These are phyloP conservation scores for Saxidomus purpurata DNA, from an alignment of 1,140 invertebrate genomes.

Conservation along the genomic window DNA sequence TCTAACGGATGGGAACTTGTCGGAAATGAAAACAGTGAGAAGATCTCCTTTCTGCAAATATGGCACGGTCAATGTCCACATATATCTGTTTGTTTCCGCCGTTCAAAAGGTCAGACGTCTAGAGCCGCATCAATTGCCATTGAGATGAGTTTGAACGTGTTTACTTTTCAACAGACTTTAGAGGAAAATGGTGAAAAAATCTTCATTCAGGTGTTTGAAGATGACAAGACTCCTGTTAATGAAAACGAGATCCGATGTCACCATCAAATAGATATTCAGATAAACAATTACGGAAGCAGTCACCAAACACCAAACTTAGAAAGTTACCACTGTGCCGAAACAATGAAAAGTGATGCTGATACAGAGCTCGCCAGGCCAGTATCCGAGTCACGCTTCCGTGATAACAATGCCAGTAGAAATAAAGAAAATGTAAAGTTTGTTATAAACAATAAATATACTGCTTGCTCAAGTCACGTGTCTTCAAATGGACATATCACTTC, in stretches of 20 bases:
- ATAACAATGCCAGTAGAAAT: background rate
- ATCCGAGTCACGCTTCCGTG: background rate
- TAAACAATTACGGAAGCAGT: constrained; percentile 18
- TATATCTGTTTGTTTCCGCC: constrained; percentile 71
- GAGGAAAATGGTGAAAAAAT: constrained; percentile 72
- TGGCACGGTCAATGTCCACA: constrained; percentile 81
- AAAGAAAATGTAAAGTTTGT: background rate
- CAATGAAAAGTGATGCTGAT: background rate
- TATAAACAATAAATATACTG: background rate
- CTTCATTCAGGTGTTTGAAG: constrained; percentile 68
- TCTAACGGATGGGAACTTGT: constrained; percentile 74
- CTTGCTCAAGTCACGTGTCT: background rate
- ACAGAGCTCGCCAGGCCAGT: background rate
- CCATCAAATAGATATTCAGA: constrained; percentile 42
- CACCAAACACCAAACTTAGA: background rate
- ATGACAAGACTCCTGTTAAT: background rate
- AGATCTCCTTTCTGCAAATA: constrained; percentile 71
- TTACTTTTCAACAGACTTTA: constrained; percentile 69
- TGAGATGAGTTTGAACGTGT: constrained; percentile 74
- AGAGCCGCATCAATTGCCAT: background rate
- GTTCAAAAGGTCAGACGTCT: background rate
- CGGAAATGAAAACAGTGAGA: constrained; percentile 62
- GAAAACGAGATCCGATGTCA: background rate
- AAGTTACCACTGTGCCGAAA: background rate
- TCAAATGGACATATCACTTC: too few species aligned